Conservation (phyloP, 2,797 vertebrate species). For the Eulemur mongoz region DNA sequence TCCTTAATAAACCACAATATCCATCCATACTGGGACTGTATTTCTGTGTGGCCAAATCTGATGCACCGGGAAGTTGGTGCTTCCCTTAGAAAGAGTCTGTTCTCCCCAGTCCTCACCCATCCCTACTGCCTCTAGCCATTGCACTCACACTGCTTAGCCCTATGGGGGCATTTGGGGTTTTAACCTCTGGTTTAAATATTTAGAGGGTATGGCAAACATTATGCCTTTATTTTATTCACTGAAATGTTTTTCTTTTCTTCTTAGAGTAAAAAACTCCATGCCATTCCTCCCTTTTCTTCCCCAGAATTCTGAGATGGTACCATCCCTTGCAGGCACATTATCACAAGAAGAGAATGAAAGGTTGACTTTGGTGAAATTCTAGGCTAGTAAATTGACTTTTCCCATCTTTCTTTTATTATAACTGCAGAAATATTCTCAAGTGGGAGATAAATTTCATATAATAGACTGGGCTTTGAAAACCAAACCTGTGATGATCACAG, state of each 20-base stretch:
- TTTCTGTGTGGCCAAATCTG: not conserved
- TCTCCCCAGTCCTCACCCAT: not conserved
- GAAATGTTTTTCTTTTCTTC: slow-evolving; percentile 1
- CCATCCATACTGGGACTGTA: not conserved
- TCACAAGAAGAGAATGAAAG: not conserved
- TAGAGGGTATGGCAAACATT: not conserved
- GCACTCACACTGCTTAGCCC: not conserved
- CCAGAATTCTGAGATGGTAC: not conserved
- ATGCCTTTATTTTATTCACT: not conserved
- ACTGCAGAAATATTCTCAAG: not conserved
- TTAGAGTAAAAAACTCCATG: not conserved
- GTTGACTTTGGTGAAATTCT: not conserved
- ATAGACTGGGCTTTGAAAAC: not conserved
- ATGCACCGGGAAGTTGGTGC: not conserved
- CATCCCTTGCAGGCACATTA: not conserved
- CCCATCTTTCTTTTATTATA: not conserved
- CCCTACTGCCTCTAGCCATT: not conserved
- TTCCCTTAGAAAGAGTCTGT: not conserved
- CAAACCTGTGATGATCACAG: not conserved
- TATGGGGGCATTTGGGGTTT: not conserved
- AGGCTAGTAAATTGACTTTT: not conserved
- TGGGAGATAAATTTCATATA: not conserved
- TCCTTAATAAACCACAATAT: not conserved
- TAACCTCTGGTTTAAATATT: not conserved
- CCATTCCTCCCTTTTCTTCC: not conserved